Evolutionary conservation across 2,113 vertebrate species (phyloP).

Genomic region (Dasyprocta punctata): DNA sequence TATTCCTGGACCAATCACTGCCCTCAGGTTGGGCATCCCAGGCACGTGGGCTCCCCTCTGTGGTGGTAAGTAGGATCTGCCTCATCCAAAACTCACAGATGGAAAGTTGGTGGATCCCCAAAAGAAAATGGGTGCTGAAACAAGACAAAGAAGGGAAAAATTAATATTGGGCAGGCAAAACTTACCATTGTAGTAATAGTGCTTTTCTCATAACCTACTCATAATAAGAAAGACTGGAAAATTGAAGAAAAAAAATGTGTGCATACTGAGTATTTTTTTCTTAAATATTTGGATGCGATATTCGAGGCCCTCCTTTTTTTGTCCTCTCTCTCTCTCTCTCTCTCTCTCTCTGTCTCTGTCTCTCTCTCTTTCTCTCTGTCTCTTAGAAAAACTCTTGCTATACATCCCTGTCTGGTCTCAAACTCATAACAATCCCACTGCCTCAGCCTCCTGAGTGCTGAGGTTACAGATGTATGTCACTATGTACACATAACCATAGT

Average conservation of each 20-base stretch:
- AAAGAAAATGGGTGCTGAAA: neutral
- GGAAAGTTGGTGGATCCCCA: neutral
- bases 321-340: neutral
- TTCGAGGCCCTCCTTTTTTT: neutral
- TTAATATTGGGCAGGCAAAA: neutral
- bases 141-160: neutral
- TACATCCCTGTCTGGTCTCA: neutral
- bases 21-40: neutral
- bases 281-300: neutral
- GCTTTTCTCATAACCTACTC: neutral
- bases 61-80: neutral
- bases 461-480: neutral
- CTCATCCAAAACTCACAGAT: neutral
- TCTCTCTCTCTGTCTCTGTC: neutral
- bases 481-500: neutral
- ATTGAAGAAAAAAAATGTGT: neutral
- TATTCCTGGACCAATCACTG: neutral
- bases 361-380: too few species aligned
- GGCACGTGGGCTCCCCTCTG: neutral
- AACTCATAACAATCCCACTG: neutral
- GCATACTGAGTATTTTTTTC: neutral
- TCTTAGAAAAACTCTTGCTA: neutral
- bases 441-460: neutral
- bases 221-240: neutral
- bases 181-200: neutral